Base-by-base conservation (phyloP, 2,888 invertebrate species). In the Stictocephala bisonia region DNA sequence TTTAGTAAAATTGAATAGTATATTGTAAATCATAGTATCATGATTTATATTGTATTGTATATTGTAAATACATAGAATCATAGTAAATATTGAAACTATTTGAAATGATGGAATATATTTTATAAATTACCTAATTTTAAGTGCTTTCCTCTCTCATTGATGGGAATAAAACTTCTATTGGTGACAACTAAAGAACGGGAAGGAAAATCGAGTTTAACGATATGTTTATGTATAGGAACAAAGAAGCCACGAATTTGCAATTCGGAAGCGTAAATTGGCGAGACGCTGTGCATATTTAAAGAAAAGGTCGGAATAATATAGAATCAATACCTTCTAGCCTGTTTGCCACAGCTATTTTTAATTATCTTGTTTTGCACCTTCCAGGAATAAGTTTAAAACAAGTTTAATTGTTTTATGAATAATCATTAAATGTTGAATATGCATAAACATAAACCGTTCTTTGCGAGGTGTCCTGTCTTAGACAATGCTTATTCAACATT, bases 201-300 rank as follows among this genome's bases (percentile, higher is more conserved):
- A 44, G 44, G 9, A 44, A 44, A 44, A 44, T 44, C 4, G 15
- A 44, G 41, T 44, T 64, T 41, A 44, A 64, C 6, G 44, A 64
- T 44, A 64, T 64, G 64, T 44, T 64, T 64, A 64, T 64, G 64
- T 40, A 64, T 64, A 44, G 22, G 27, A 64, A 64, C 64, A 64
- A 64, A 64, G 40, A 40, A 64, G 64, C 4, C 44, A 35, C 7
- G 40, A 60, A 64, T 64, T 64, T 64, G 64, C 64, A 64, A 64
- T 64, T 64, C 64, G 26, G 40, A 64, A 64, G 64, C 20, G 44
- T 41, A n/a, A 44, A 64, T 64, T 44, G 15, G 64, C 44, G n/a
- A n/a, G 44, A 44, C 44, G 40, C 15, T 44, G n/a, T 64, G 64
- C 40, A 64, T 64, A 64, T 64, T n/a, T n/a, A n/a, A n/a, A 44